Percentiles rank a stretch among this genome's conserved stretches.
phyloP scores from a whole-genome alignment of 1,140 invertebrate genomes.

The Metaphire vulgaris region DNA sequence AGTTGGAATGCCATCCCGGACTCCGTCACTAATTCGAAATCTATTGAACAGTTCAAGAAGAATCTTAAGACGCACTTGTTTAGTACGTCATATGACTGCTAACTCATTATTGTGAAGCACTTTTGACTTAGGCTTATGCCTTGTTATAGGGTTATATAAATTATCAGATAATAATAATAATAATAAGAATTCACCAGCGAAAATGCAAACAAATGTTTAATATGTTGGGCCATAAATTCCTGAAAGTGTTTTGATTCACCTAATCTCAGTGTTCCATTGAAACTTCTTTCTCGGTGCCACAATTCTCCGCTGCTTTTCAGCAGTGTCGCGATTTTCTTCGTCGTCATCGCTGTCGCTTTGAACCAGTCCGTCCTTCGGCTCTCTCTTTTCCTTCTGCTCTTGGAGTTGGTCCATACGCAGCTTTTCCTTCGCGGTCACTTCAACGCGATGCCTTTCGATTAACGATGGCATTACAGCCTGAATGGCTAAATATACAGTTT shows the following conservation, averaged over 20 bases:
- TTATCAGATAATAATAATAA: too few species aligned
- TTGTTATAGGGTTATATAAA: too few species aligned
- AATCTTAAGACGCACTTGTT: too few species aligned
- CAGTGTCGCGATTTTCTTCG: constrained; percentile 34
- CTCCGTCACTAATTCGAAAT: too few species aligned
- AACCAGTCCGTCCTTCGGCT: constrained; percentile 34
- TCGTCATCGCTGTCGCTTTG: constrained; percentile 52
- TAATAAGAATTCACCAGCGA: too few species aligned
- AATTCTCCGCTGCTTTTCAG: constrained; percentile 51
- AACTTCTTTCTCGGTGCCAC: constrained; percentile 57
- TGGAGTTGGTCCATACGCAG: constrained; percentile 34
- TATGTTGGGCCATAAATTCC: background rate
- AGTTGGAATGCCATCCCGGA: too few species aligned
- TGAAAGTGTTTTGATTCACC: constrained; percentile 48
- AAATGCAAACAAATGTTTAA: too few species aligned
- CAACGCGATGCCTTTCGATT: constrained; percentile 57
- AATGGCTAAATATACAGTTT: constrained; percentile 56
- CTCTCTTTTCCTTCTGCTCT: constrained; percentile 28
- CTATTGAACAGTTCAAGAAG: too few species aligned
- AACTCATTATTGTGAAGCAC: too few species aligned
- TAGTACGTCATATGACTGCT: too few species aligned
- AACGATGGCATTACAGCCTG: constrained; percentile 58
- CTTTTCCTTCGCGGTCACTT: constrained; percentile 56
- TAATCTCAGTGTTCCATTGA: constrained; percentile 58
- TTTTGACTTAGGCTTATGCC: too few species aligned